phyloP scores from a whole-genome alignment of 2,113 vertebrate genomes.

The Toxostoma redivivum region DNA sequence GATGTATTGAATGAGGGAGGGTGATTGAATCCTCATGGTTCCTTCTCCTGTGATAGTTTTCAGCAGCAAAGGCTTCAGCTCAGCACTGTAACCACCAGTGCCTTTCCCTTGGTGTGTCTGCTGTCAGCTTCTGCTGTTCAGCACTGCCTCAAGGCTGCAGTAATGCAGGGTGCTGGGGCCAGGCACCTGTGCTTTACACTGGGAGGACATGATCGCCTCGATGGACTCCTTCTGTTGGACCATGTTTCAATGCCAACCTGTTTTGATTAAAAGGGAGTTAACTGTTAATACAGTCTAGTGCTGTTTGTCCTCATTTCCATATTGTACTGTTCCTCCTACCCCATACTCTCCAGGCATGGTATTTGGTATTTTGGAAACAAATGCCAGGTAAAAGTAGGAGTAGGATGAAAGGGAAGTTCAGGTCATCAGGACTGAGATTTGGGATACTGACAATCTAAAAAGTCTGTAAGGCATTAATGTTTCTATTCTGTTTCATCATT shows the following conservation, averaged over 20 bases:
- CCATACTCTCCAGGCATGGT: accelerated
- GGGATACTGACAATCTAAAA: background rate
- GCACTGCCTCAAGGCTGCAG: background rate
- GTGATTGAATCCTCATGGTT: background rate
- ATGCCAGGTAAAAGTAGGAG: background rate
- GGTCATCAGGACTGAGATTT: background rate
- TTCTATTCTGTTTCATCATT: background rate
- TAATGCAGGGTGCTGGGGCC: background rate
- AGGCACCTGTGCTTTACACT: background rate
- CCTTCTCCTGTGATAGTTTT: background rate
- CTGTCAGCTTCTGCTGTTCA: background rate
- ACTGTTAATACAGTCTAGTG: background rate
- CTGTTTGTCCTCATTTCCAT: background rate
- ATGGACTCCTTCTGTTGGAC: background rate
- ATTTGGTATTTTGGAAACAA: background rate
- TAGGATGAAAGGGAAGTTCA: background rate
- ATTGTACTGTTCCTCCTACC: background rate
- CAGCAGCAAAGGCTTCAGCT: background rate
- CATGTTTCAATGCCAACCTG: accelerated
- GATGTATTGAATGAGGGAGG: accelerated
- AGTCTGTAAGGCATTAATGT: background rate
- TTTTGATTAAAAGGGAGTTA: background rate
- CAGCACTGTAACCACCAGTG: background rate
- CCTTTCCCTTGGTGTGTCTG: background rate
- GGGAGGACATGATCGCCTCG: accelerated